phyloP scores from a whole-genome alignment of 2,113 vertebrate species.

The Ochotona princeps region DNA sequence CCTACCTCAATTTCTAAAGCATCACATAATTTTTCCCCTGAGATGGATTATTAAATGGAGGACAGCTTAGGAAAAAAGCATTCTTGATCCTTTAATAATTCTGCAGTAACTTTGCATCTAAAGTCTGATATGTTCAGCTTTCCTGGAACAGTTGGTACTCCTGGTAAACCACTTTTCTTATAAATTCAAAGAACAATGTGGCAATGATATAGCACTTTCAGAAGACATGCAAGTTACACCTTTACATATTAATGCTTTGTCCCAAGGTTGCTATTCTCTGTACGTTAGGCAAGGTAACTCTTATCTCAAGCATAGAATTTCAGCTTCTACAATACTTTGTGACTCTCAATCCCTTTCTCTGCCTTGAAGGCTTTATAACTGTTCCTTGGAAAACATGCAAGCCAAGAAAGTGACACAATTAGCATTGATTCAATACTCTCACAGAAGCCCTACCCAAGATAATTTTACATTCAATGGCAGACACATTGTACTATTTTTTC shows the following conservation, averaged over 20 bases:
- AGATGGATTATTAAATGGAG: constrained; percentile 12
- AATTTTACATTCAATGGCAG: constrained; percentile 69
- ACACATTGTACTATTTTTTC: constrained; percentile 55
- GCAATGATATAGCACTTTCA: constrained; percentile 15
- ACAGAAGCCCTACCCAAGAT: constrained; percentile 62
- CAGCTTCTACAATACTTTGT: constrained; percentile 45
- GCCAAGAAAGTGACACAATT: constrained; percentile 69
- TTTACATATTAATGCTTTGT: constrained; percentile 60
- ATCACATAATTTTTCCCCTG: constrained; percentile 23
- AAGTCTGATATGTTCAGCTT: neutral
- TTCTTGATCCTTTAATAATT: constrained; percentile 3
- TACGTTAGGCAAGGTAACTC: constrained; percentile 31
- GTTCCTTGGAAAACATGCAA: constrained; percentile 67
- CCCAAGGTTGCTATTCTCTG: constrained; percentile 37
- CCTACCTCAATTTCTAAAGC: neutral
- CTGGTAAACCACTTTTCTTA: neutral
- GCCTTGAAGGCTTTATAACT: constrained; percentile 62
- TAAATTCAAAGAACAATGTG: constrained; percentile 20
- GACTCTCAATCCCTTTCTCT: constrained; percentile 55
- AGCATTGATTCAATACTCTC: constrained; percentile 70
- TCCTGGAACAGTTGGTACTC: neutral
- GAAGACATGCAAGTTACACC: constrained; percentile 7
- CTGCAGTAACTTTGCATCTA: neutral
- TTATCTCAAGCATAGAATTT: constrained; percentile 69
- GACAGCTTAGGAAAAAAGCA: neutral